Conservation (phyloP, 2,888 invertebrate species). For the Spodoptera littoralis region DNA sequence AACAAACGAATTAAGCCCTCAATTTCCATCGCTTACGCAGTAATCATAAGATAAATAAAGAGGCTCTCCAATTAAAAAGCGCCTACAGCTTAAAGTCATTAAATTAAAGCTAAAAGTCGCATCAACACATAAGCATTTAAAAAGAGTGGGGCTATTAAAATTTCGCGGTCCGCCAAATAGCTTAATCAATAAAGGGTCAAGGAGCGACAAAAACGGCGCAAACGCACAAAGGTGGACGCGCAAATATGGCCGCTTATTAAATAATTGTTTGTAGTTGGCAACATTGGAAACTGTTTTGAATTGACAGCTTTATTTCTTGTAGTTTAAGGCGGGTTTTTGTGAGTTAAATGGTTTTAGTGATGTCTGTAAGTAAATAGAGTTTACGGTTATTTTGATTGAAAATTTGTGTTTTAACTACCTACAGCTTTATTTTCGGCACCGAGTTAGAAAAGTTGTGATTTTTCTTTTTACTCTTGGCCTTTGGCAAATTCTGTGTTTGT, state of each 20-base stretch:
- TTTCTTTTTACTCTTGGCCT: no score
- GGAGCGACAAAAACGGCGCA: constrained; percentile 61
- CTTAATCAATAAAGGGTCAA: constrained; percentile 71
- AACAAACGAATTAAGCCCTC: neutral
- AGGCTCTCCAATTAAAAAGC: constrained; percentile 18
- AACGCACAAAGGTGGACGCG: constrained; percentile 21
- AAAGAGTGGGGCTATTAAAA: constrained; percentile 64
- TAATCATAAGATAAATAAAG: constrained; percentile 9
- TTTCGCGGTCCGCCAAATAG: constrained; percentile 69
- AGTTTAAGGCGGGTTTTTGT: no score
- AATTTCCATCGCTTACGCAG: constrained; percentile 6
- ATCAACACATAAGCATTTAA: constrained; percentile 54
- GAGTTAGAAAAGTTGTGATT: no score
- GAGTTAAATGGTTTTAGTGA: neutral
- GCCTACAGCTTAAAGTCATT: constrained; percentile 10
- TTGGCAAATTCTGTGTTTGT: no score
- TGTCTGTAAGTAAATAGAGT: no score
- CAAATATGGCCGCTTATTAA: constrained; percentile 32
- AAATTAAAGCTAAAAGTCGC: constrained; percentile 44
- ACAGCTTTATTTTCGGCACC: no score
- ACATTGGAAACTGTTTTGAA: neutral
- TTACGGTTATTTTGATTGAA: no score
- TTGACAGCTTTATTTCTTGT: neutral
- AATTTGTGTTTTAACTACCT: no score
- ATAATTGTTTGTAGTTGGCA: constrained; percentile 11